These are phyloP conservation scores for Odocoileus virginianus DNA, from an alignment of 2,113 vertebrate species.

Conservation along the genomic window DNA sequence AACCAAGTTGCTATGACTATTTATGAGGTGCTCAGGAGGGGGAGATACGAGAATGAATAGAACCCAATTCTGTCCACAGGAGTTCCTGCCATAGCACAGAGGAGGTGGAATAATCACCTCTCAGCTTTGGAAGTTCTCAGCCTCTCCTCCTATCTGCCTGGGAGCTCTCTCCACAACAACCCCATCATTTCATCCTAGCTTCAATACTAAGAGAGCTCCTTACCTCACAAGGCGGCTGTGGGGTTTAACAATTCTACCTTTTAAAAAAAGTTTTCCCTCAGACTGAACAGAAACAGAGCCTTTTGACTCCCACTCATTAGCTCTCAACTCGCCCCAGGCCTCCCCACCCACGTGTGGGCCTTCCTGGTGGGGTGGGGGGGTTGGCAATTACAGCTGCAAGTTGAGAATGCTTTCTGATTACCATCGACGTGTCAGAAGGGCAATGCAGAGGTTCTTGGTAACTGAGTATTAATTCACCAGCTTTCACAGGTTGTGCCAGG, in stretches of 20 bases:
- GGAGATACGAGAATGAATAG: fast-evolving
- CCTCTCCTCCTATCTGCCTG: not conserved
- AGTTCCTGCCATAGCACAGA: not conserved
- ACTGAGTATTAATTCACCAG: not conserved
- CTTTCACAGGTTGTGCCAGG: not conserved
- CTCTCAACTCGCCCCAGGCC: not conserved
- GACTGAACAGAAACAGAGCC: not conserved
- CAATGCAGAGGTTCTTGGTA: not conserved
- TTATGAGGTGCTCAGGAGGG: not conserved
- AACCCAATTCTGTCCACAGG: not conserved
- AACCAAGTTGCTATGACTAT: not conserved
- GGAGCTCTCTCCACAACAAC: not conserved
- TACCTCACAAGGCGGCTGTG: not conserved
- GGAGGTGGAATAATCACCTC: not conserved
- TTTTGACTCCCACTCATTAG: not conserved
- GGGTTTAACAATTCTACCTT: not conserved
- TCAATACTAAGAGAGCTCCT: not conserved
- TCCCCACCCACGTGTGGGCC: fast-evolving
- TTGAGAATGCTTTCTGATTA: not conserved
- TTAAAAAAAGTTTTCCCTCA: not conserved
- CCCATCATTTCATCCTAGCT: not conserved
- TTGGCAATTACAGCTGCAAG: not conserved
- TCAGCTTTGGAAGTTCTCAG: not conserved
- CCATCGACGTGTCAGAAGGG: not conserved
- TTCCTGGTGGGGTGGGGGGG: fast-evolving